A percentile compares a stretch with the other conserved stretches of the same genome.
These are phyloP conservation scores for Cheumatopsyche charites DNA, from an alignment of 1,140 invertebrate species.

Conservation along the genomic window DNA sequence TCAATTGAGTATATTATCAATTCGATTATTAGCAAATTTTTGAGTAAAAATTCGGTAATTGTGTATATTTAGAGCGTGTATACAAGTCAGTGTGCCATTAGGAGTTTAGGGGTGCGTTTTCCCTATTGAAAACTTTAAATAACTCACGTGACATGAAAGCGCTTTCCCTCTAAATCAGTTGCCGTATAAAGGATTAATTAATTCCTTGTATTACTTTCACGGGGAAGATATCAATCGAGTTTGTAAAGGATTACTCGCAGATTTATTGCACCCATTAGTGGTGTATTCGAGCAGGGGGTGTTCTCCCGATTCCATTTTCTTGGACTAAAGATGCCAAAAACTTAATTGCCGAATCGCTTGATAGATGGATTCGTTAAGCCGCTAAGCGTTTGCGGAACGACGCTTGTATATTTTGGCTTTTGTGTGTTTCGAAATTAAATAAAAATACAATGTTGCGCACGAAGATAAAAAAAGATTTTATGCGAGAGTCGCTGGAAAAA, in stretches of 20 bases:
- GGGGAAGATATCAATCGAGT: constrained; percentile 30
- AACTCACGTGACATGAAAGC: constrained; percentile 12
- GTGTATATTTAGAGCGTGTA: no score
- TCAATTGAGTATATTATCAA: no score
- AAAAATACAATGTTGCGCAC: neutral
- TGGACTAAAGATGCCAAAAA: constrained; percentile 17
- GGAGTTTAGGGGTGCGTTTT: neutral
- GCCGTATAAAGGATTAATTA: constrained; percentile 31
- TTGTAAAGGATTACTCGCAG: constrained; percentile 21
- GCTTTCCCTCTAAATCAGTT: constrained; percentile 14
- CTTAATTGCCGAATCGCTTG: constrained; percentile 20
- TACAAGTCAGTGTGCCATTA: no score
- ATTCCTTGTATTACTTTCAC: constrained; percentile 25
- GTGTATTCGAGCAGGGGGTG: neutral
- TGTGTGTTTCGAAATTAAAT: neutral
- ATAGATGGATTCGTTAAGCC: constrained; percentile 4
- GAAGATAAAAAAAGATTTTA: constrained; percentile 1
- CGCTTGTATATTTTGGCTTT: neutral
- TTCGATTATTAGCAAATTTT: no score
- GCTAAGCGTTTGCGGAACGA: constrained; percentile 6
- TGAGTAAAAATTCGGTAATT: no score
- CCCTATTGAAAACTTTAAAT: constrained; percentile 25
- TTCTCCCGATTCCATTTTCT: constrained; percentile 12
- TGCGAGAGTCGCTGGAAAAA: no score
- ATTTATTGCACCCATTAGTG: constrained; percentile 28